A percentile compares a stretch with the other conserved stretches of the same genome.
phyloP scores from a whole-genome alignment of 2,113 vertebrate species.

The Lophochroa leadbeateri region DNA sequence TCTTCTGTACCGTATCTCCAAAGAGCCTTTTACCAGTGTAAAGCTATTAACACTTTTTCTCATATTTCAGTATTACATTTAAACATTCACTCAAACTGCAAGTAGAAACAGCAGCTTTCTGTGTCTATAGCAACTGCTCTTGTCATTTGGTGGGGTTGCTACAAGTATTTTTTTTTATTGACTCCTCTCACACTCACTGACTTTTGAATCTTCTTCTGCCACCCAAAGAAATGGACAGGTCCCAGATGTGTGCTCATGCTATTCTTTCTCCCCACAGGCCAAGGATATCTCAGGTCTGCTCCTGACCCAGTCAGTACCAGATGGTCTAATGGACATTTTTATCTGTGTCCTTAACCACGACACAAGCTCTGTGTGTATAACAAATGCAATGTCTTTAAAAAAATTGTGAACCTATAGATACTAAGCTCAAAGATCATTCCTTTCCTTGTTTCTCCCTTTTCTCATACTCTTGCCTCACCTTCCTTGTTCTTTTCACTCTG shows the following conservation, averaged over 20 bases:
- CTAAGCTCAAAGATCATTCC: neutral
- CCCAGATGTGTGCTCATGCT: rapidly evolving
- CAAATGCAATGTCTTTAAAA: neutral
- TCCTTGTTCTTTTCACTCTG: neutral
- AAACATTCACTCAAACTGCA: neutral
- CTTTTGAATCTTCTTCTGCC: neutral
- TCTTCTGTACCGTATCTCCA: neutral
- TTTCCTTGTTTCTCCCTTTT: neutral
- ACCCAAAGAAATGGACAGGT: neutral
- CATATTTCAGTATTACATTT: neutral
- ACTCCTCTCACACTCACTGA: neutral
- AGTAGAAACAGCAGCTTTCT: neutral
- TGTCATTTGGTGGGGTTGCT: neutral
- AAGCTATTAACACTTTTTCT: neutral
- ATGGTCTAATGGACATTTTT: neutral
- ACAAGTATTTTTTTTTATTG: neutral
- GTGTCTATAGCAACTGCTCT: neutral
- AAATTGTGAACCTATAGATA: neutral
- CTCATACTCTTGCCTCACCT: neutral
- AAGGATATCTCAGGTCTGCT: neutral
- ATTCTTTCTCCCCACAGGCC: neutral
- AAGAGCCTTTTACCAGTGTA: neutral
- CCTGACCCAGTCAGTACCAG: neutral
- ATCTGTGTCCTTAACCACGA: rapidly evolving
- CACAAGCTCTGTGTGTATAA: neutral